Conservation (phyloP, 2,113 vertebrate species). For the Ciconia stormi region DNA sequence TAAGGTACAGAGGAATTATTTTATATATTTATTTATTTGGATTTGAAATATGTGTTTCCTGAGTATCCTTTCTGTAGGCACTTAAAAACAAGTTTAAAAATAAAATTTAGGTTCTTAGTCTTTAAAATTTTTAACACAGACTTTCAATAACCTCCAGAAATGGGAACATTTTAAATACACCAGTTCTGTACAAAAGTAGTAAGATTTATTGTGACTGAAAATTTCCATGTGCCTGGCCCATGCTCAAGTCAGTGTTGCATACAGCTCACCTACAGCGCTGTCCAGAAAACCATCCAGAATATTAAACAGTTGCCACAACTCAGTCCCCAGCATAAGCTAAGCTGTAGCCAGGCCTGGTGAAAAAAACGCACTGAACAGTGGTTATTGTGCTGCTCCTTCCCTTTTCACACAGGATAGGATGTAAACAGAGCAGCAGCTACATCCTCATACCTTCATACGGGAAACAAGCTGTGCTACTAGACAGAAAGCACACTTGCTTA, state of each 20-base stretch:
- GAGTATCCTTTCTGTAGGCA: neutral
- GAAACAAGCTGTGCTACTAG: neutral
- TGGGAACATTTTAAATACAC: neutral
- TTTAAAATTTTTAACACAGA: neutral
- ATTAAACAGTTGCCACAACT: neutral
- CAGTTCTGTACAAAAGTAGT: neutral
- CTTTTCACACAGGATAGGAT: neutral
- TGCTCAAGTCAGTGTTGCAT: neutral
- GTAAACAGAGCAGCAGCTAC: neutral
- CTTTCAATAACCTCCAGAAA: neutral
- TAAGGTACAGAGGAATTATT: conserved; percentile 67
- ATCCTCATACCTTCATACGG: neutral
- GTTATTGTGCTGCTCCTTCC: neutral
- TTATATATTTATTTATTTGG: neutral
- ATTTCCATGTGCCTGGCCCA: neutral
- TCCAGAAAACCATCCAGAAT: neutral
- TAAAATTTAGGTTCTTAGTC: neutral
- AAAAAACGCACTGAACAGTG: neutral
- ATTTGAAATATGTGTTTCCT: neutral
- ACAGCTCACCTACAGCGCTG: neutral
- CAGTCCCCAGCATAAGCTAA: neutral
- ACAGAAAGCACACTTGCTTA: neutral
- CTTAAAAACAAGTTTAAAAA: neutral
- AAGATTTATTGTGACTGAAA: neutral
- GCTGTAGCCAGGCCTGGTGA: neutral